Base-by-base conservation (phyloP, 2,797 vertebrate species). In the Sylvilagus floridanus region DNA sequence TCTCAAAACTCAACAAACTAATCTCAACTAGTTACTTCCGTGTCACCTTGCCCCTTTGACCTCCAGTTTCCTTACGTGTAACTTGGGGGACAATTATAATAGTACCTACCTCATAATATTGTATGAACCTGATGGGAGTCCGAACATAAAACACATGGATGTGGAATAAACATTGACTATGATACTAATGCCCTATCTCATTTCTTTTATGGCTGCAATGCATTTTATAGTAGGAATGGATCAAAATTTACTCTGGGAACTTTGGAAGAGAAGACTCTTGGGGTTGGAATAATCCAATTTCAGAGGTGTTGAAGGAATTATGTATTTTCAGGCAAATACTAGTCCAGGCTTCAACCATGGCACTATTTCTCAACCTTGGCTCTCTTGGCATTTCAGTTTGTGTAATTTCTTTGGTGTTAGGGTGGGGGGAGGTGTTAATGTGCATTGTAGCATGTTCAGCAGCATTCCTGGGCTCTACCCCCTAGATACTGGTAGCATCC, bases 241-340 rank as follows among this genome's bases (percentile, higher is more conserved):
- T 26, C 24, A 84, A 84, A 79, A 84, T 68, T 83, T 89, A n/a
- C 4, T 83, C 68, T 84, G 63, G 57, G 22, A 90, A 84, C 22
- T 93, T 90, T 85, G 65, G 37, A 92, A 95, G 63, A 7, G 62
- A 72, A n/a, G 52, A 71, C 19, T 66, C 22, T 0, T 52, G 79
- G 42, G 32, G 21, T 77, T 94, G 60, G 24, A 54, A 4, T 50
- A 47, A 92, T 84, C 52, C 5, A 37, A 5, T 42, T 78, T 89
- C 83, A 60, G 21, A 87, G 22, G 21, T 78, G 17, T 17, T 76
- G 69, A 90, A 90, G 42, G 13, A 88, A 8, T 21, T 81, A 26
- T 21, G 5, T 60, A 35, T 42, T 84, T 73, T 78, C 77, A 50
- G 26, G 8, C 76, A 90, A 37, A 65, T 86, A 42, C 35, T 54